These are phyloP conservation scores for Rhinogobio ventralis DNA, from an alignment of 2,797 vertebrate genomes.

Conservation along the genomic window DNA sequence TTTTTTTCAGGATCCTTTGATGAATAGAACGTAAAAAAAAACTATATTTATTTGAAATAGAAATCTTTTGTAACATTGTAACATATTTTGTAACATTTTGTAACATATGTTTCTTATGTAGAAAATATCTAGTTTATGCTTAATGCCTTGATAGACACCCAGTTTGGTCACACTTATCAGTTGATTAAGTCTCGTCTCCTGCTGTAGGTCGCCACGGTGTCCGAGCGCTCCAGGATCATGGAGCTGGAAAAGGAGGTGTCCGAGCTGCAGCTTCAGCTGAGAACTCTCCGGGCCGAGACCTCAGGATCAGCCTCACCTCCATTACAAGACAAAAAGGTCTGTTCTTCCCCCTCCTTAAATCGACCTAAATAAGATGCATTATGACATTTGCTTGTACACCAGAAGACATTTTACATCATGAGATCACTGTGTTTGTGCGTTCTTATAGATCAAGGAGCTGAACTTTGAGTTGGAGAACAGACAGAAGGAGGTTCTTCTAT, in stretches of 20 bases:
- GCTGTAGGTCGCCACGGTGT: constrained; percentile 93
- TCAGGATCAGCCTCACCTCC: constrained; percentile 82
- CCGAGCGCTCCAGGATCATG: constrained; percentile 97
- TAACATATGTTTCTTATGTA: background rate
- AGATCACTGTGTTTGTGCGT: background rate
- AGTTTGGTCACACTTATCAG: background rate
- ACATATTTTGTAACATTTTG: background rate
- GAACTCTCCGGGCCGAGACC: constrained; percentile 81
- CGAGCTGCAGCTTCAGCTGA: constrained; percentile 87
- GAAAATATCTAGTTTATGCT: background rate
- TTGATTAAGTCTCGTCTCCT: constrained; percentile 6
- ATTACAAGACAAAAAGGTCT: constrained; percentile 81
- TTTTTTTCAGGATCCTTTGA: too few species aligned
- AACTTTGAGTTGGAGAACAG: constrained; percentile 80
- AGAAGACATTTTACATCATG: background rate
- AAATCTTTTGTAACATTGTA: background rate
- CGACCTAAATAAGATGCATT: background rate
- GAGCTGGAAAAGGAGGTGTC: constrained; percentile 93
- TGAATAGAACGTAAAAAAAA: too few species aligned
- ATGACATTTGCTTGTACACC: background rate
- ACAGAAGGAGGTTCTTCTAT: constrained; percentile 77
- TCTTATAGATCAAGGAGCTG: constrained; percentile 78
- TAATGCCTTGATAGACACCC: background rate
- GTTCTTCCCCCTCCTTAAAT: background rate
- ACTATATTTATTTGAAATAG: background rate